Evolutionary conservation across 2,797 vertebrate species (phyloP).

Genomic region (Acanthurus tractus): DNA sequence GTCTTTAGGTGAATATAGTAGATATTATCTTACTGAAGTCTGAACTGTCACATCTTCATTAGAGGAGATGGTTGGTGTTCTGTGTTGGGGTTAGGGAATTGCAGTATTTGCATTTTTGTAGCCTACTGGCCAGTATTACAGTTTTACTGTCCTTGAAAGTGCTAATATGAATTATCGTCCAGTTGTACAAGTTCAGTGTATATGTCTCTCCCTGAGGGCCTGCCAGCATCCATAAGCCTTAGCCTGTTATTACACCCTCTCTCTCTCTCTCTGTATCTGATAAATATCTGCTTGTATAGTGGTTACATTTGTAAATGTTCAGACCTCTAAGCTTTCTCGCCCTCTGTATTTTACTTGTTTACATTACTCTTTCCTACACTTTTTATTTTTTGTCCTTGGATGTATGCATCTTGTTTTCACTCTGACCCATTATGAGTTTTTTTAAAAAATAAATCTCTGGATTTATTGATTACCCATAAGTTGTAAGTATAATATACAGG

Average conservation of each 20-base stretch:
- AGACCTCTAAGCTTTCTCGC: conserved; percentile 14
- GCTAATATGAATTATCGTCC: conserved; percentile 66
- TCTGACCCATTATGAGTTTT: conserved; percentile 54
- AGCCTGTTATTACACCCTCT: conserved; percentile 30
- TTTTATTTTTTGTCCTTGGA: conserved; percentile 35
- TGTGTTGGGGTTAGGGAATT: conserved; percentile 32
- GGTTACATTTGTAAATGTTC: conserved; percentile 46
- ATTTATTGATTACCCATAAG: conserved; percentile 43
- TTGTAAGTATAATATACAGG: conserved; percentile 27
- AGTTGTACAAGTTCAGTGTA: conserved; percentile 57
- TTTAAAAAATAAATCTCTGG: conserved; percentile 29
- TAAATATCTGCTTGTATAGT: conserved; percentile 29
- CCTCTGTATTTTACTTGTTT: conserved; percentile 24
- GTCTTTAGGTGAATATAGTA: not conserved
- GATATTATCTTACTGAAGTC: conserved; percentile 25
- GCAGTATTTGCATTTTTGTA: conserved; percentile 67
- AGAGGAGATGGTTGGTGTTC: conserved; percentile 24
- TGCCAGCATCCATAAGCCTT: conserved; percentile 30
- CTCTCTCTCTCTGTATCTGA: not conserved
- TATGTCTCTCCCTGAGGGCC: conserved; percentile 43
- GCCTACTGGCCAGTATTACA: conserved; percentile 49
- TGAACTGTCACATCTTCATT: conserved; percentile 20
- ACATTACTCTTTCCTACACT: not conserved
- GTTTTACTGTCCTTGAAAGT: conserved; percentile 53
- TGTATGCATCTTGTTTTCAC: conserved; percentile 51